Conservation (phyloP, 2,113 vertebrate genomes). For the Odobenus rosmarus region DNA sequence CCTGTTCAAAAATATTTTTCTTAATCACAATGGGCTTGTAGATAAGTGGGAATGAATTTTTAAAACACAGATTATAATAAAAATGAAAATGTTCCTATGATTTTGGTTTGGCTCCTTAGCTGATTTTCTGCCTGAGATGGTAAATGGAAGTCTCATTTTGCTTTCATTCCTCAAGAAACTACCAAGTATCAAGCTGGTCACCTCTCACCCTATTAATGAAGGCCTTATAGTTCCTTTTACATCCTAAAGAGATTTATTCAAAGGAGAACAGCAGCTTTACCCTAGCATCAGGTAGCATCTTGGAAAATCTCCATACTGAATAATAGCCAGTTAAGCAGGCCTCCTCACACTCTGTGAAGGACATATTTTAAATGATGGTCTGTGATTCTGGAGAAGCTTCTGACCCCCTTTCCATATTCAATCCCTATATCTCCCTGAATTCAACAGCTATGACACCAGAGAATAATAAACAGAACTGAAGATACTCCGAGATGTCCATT, state of each 20-base stretch:
- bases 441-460: background rate
- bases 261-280: background rate
- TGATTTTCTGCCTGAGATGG: background rate
- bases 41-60: background rate
- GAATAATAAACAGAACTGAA: background rate
- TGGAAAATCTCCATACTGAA: background rate
- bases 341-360: background rate
- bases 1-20: background rate
- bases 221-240: background rate
- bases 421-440: background rate
- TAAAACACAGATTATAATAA: background rate
- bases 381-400: background rate
- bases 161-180: background rate
- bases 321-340: background rate
- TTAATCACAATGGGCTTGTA: background rate
- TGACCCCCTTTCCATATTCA: background rate
- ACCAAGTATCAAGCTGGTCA: background rate
- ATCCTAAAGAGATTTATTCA: background rate
- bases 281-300: background rate
- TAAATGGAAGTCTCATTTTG: constrained; percentile 14
- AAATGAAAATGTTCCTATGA: background rate
- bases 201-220: background rate
- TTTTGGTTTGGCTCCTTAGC: background rate
- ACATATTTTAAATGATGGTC: background rate
- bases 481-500: background rate